Conservation (phyloP, 2,797 vertebrate species). For the Mormyrus proboscirostris region DNA sequence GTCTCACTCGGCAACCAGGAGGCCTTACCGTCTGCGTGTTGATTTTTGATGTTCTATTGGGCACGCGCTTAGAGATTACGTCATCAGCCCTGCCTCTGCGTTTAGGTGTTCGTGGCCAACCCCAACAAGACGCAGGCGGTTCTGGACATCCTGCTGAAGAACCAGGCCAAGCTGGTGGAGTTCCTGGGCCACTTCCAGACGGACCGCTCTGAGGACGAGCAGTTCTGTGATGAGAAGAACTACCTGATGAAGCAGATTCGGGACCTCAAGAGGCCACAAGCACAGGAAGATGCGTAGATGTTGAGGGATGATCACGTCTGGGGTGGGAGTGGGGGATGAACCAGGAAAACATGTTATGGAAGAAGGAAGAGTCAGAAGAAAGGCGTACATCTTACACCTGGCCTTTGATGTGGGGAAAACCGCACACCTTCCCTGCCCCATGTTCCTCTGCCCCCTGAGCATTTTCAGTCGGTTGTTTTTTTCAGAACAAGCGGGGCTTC, state of each 20-base stretch:
- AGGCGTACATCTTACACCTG: constrained; percentile 36
- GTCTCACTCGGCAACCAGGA: background rate
- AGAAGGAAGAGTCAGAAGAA: constrained; percentile 28
- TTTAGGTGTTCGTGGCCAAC: constrained; percentile 72
- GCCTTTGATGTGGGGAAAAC: background rate
- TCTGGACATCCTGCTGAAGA: constrained; percentile 74
- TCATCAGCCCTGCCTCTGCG: background rate
- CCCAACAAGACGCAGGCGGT: constrained; percentile 73
- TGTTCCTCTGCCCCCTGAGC: background rate
- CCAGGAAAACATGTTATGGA: constrained; percentile 21
- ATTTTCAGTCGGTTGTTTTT: background rate
- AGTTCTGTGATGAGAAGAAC: constrained; percentile 78
- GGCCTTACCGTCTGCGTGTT: background rate
- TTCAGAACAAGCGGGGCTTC: background rate
- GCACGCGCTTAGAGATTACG: background rate
- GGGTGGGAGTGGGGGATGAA: constrained; percentile 38
- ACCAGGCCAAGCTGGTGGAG: constrained; percentile 71
- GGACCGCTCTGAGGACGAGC: constrained; percentile 69
- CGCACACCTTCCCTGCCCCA: background rate
- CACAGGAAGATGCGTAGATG: constrained; percentile 57
- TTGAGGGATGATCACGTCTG: constrained; percentile 16
- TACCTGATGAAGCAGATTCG: constrained; percentile 76
- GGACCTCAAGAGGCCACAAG: constrained; percentile 63
- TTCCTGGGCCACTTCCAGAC: constrained; percentile 74
- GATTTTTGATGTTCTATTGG: background rate